phyloP scores from a whole-genome alignment of 2,888 invertebrate species.

The Clostera curtula region DNA sequence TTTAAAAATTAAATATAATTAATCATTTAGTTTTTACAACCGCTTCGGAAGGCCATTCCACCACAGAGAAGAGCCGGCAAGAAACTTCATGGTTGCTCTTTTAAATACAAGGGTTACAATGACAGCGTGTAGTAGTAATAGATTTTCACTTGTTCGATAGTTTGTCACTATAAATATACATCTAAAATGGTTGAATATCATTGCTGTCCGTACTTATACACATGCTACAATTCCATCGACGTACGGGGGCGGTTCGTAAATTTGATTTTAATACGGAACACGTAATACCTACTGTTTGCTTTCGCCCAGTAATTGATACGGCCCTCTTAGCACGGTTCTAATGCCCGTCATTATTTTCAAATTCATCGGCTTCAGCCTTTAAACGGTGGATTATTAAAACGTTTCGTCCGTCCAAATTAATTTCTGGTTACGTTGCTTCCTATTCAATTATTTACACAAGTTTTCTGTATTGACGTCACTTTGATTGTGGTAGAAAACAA shows the following conservation, averaged over 20 bases:
- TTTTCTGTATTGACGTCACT: conserved; percentile 9
- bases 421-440: conserved; percentile 27
- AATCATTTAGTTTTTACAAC: too few species aligned
- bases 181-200: too few species aligned
- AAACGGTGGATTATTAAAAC: conserved; percentile 58
- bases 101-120: too few species aligned
- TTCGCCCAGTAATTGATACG: conserved; percentile 65
- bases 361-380: conserved; percentile 59
- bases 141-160: too few species aligned
- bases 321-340: conserved; percentile 60
- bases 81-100: too few species aligned
- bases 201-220: conserved; percentile 32
- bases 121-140: too few species aligned
- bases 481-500: too few species aligned
- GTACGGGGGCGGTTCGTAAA: conserved; percentile 51
- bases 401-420: conserved; percentile 32
- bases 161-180: too few species aligned
- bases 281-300: conserved; percentile 65
- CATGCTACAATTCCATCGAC: conserved; percentile 24
- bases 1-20: too few species aligned
- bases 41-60: too few species aligned
- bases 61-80: too few species aligned
- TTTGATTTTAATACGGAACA: conserved; percentile 71
- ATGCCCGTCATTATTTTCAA: conserved; percentile 71
- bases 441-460: conserved; percentile 16